Conservation (phyloP, 2,113 vertebrate species). For the Austrofundulus limnaeus region DNA sequence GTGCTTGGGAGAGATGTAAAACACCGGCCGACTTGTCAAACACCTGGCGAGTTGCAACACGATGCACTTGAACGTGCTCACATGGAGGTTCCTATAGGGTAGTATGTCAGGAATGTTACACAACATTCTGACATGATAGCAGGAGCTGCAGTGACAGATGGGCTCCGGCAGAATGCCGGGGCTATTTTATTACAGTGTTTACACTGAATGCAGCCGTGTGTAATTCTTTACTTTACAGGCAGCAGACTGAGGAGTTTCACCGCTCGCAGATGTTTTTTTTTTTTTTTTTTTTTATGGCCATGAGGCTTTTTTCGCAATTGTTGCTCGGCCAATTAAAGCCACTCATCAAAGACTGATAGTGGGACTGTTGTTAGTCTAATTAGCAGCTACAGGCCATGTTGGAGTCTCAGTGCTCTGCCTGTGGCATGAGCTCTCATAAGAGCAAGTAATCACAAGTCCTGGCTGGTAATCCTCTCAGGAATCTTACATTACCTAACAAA, state of each 20-base stretch:
- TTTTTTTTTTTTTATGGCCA: slow-evolving; percentile 35
- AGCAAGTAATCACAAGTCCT: slow-evolving; percentile 66
- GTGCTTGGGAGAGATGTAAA: slow-evolving; percentile 41
- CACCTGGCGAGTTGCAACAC: slow-evolving; percentile 60
- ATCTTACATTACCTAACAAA: slow-evolving; percentile 39
- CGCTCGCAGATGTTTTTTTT: slow-evolving; percentile 40
- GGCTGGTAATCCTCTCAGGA: slow-evolving; percentile 40
- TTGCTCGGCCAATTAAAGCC: slow-evolving; percentile 65
- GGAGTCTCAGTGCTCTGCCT: slow-evolving; percentile 32
- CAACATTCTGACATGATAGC: slow-evolving; percentile 34
- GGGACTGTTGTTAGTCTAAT: slow-evolving; percentile 63
- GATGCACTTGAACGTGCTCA: slow-evolving; percentile 26
- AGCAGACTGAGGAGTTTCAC: slow-evolving; percentile 11
- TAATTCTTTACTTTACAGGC: slow-evolving; percentile 23
- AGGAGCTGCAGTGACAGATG: slow-evolving; percentile 31
- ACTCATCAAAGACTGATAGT: slow-evolving; percentile 56
- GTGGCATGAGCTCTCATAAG: slow-evolving; percentile 37
- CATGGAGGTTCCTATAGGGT: slow-evolving; percentile 23
- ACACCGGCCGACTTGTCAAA: slow-evolving; percentile 57
- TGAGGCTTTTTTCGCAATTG: slow-evolving; percentile 44
- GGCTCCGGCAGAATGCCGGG: slow-evolving; percentile 6
- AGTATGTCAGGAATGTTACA: slow-evolving; percentile 50
- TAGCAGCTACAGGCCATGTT: slow-evolving; percentile 54
- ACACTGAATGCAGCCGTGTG: slow-evolving; percentile 4
- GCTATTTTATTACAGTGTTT: slow-evolving; percentile 9